Evolutionary conservation across 2,113 vertebrate species (phyloP).

Genomic region (Macquaria australasica): DNA sequence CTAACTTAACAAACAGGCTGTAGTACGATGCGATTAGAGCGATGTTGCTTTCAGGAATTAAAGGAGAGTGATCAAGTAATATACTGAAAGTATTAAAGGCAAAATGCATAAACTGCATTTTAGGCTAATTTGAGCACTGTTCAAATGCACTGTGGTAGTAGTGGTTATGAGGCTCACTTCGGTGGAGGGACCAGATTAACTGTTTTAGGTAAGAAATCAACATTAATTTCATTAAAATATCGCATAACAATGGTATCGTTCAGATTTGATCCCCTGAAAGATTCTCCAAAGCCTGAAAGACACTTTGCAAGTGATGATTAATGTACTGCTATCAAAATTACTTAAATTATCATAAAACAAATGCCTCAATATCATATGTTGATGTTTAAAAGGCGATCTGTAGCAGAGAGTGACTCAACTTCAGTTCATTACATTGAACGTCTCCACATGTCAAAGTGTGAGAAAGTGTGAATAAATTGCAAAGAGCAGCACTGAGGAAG

Average conservation of each 20-base stretch:
- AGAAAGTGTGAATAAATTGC: no score
- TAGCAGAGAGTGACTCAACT: neutral
- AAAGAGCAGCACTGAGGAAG: no score
- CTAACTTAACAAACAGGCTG: neutral
- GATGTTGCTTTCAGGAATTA: neutral
- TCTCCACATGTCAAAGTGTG: no score
- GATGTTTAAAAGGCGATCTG: neutral
- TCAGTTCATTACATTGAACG: no score
- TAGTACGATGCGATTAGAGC: no score
- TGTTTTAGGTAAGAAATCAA: neutral
- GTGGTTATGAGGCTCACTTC: neutral
- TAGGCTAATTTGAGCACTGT: neutral
- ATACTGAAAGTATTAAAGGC: neutral
- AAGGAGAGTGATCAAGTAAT: neutral
- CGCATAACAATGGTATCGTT: neutral
- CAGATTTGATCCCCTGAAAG: neutral
- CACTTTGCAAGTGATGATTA: no score
- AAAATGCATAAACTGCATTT: neutral
- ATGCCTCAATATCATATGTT: neutral
- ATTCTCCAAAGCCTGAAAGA: neutral
- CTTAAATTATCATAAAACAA: neutral
- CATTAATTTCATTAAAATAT: neutral
- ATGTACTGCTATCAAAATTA: neutral
- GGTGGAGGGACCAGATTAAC: slow-evolving; percentile 8
- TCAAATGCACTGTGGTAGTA: neutral